These are phyloP conservation scores for Myocastor coypus DNA, from an alignment of 2,113 vertebrate species.

Conservation along the genomic window DNA sequence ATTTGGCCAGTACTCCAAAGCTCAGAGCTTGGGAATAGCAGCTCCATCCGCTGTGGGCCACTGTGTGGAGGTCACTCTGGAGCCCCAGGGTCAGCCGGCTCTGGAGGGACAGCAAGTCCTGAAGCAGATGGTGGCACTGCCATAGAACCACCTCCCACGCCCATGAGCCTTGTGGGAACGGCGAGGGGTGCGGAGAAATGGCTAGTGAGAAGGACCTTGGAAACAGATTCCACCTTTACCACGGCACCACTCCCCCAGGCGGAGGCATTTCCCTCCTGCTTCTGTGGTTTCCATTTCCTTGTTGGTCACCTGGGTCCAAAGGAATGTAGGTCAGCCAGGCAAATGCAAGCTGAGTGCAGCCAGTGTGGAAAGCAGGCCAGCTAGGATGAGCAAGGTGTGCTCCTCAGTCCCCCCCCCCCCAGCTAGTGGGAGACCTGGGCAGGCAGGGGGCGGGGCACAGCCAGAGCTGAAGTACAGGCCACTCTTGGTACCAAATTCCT, in stretches of 20 bases:
- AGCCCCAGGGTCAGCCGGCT: not conserved
- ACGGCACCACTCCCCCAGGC: not conserved
- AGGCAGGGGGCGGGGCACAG: not conserved
- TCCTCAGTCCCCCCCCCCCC: not conserved
- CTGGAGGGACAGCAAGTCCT: not conserved
- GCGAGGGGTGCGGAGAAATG: fast-evolving
- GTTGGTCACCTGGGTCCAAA: slow-evolving; percentile 22
- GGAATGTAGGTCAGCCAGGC: slow-evolving; percentile 18
- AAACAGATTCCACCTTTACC: not conserved
- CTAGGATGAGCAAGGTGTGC: fast-evolving
- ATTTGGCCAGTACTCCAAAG: not conserved
- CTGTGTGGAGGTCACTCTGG: not conserved
- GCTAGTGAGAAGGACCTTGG: not conserved
- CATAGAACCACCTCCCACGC: too few species aligned
- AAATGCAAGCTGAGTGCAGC: not conserved
- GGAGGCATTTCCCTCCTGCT: not conserved
- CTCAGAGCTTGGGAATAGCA: not conserved
- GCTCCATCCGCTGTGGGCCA: fast-evolving
- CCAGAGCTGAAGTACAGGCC: not conserved
- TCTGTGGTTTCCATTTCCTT: slow-evolving; percentile 49
- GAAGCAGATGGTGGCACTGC: not conserved
- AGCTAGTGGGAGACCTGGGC: not conserved
- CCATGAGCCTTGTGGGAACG: fast-evolving
- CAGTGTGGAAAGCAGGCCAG: not conserved
- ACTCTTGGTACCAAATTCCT: not conserved